phyloP scores from a whole-genome alignment of 2,888 invertebrate genomes.

The Harpagoxenus sublaevis region DNA sequence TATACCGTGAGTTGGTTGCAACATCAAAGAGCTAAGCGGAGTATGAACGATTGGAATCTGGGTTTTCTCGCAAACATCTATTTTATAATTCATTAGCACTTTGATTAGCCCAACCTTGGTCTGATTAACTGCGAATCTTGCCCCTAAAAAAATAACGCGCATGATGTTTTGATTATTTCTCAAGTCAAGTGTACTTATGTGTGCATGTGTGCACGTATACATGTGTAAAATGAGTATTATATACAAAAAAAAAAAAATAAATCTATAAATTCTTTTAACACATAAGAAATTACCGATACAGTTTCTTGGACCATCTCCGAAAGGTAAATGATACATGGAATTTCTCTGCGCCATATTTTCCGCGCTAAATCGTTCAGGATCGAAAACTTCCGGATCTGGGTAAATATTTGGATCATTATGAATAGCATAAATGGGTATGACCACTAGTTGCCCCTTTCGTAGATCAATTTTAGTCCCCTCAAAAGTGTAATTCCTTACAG shows the following conservation, averaged over 20 bases:
- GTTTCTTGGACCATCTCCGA: slow-evolving; percentile 78
- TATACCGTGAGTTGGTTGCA: slow-evolving; percentile 41
- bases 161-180: neutral
- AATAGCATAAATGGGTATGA: slow-evolving; percentile 75
- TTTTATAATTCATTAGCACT: slow-evolving; percentile 34
- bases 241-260: neutral
- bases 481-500: slow-evolving; percentile 75
- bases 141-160: slow-evolving; percentile 13
- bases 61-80: slow-evolving; percentile 51
- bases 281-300: slow-evolving; percentile 74
- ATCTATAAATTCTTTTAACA: neutral
- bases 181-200: neutral
- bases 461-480: slow-evolving; percentile 61
- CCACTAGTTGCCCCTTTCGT: slow-evolving; percentile 58
- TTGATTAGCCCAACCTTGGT: slow-evolving; percentile 21
- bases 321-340: slow-evolving; percentile 75
- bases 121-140: slow-evolving; percentile 43
- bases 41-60: neutral
- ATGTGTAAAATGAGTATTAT: no score
- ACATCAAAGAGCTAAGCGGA: neutral
- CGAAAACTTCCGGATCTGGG: slow-evolving; percentile 76
- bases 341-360: slow-evolving; percentile 68
- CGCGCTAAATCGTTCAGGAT: slow-evolving; percentile 78
- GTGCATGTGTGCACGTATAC: no score
- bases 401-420: slow-evolving; percentile 77